Evolutionary conservation across 2,797 vertebrate species (phyloP), one percentile per base, ranked within the genome.

Genomic region (Borostomias antarcticus): DNA sequence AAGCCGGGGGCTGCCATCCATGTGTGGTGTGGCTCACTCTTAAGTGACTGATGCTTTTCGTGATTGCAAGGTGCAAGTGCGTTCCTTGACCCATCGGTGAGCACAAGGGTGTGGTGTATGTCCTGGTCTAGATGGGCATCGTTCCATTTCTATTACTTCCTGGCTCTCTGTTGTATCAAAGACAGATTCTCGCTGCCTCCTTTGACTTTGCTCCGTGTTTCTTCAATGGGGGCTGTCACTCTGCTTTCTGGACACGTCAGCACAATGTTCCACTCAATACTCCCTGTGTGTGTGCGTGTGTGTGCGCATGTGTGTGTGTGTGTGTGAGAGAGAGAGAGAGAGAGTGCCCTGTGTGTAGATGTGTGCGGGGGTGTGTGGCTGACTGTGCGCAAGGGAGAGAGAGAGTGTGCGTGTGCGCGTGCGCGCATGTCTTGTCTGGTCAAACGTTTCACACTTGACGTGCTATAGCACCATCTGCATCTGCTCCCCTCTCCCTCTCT

Each of bases 121-220:
- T 15, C 10, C 17, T 13, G 11, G 26, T 11, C 51, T 53, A 5
- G 26, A 11, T 29, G 28, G 21, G 4, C 21, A 52, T 3, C 11
- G 21, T 76, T 69, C 48, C 54, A 68, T 64, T 62, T 7, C 65
- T 50, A 62, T 71, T 58, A 53, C 72, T 54, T 60, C 8, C 29
- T 33, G 32, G 35, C 25, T 69, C 75, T 59, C 51, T 59, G 37
- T 63, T 58, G 33, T 69, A 48, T 63, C 15, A 58, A 62, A 48
- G 50, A 63, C 37, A 13, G 58, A 8, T 56, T 32, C 53, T 56
- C 29, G 13, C 53, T 33, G 10, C 71, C 25, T 56, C 64, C 21
- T 68, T 78, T 47, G 17, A 48, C 64, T 52, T 25, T n/a, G 9
- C 53, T 17, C 3, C 30, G 57, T 64, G 59, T 57, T 66, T 67